Evolutionary conservation across 2,113 vertebrate species (phyloP).

Genomic region (Cephalophus harveyi): DNA sequence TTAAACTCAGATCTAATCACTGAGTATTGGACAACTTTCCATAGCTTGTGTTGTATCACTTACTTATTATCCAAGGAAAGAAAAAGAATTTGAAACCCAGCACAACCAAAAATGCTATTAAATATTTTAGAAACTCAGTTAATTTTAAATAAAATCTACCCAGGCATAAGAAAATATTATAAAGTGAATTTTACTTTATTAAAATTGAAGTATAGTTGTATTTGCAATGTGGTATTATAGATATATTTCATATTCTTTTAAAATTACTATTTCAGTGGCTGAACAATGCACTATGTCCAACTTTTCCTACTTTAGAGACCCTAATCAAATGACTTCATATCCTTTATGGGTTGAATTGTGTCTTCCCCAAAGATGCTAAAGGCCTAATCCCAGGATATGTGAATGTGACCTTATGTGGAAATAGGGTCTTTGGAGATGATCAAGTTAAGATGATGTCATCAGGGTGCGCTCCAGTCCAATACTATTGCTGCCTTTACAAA

Average conservation of each 20-base stretch:
- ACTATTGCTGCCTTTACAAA: background rate
- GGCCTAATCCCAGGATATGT: background rate
- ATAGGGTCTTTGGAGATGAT: background rate
- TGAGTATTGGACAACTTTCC: background rate
- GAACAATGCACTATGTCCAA: background rate
- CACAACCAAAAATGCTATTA: background rate
- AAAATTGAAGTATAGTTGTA: background rate
- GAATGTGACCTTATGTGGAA: background rate
- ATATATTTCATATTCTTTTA: background rate
- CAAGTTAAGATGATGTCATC: background rate
- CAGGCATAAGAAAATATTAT: background rate
- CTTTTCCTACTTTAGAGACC: background rate
- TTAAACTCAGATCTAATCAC: background rate
- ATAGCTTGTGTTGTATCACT: background rate
- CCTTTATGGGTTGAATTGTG: background rate
- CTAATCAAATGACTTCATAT: background rate
- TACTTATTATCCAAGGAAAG: background rate
- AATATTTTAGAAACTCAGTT: conserved; percentile 9
- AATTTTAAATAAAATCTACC: conserved; percentile 7
- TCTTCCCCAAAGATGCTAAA: background rate
- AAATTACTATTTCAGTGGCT: background rate
- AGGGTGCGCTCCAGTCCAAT: background rate
- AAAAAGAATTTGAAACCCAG: background rate
- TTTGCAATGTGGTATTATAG: background rate
- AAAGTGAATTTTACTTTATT: background rate